Evolutionary conservation across 2,888 invertebrate species (phyloP), one percentile per base, ranked within the genome.

Genomic region (Brachylomia viminalis): DNA sequence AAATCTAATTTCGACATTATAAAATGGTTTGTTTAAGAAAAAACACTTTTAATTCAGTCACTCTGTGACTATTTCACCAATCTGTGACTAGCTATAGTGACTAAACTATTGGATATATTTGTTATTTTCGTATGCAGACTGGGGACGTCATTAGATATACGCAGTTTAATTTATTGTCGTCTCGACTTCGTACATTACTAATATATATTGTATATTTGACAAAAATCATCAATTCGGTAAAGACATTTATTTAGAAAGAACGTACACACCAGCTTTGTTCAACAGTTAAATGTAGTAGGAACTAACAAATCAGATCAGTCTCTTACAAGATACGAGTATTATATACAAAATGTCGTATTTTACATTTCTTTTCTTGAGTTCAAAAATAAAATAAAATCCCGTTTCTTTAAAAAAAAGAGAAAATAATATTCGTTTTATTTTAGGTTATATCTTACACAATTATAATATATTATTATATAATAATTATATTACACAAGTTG

Each of bases 401-500:
- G 17, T 45, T 45, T 45, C 30, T 47, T 30, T 33, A n/a, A 45
- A 7, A 1, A 23, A 30, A 17, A 11, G 20, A 23, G 5, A 2
- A 3, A 23, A 66, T 8, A 47, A 47, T 15, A 23, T 23, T 30
- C 49, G 33, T 38, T 56, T 66, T 52, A n/a, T 49, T 47, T 33
- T 33, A 52, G 8, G 30, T 70, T 66, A 17, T 33, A 66, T 33
- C 30, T 70, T 45, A 70, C 17, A 70, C 54, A 45, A 27, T 72
- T 61, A 42, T 30, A 52, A 52, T 49, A 33, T 17, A 27, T 72
- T 61, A 42, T 30, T 33, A 52, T 49, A 33, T 17, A 20, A 59
- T 30, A 38, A n/a, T 64, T 45, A 17, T 68, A 27, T 10, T 13
- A 15, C 42, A 67, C 33, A 33, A n/a, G n/a, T 33, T 59, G 10